Evolutionary conservation across 2,888 invertebrate species (phyloP).

Genomic region (Philopedon plagiatum): DNA sequence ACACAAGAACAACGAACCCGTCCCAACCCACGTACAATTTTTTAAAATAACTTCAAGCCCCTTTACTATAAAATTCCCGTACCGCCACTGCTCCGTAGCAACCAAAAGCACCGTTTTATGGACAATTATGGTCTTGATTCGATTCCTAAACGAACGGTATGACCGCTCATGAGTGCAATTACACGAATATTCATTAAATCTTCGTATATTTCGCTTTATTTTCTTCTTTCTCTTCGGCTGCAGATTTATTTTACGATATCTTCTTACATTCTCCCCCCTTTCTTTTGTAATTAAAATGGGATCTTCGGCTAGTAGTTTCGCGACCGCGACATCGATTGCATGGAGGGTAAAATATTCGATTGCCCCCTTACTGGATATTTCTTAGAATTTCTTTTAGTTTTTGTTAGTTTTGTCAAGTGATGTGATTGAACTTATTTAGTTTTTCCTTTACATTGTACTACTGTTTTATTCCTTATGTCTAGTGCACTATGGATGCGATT

Average conservation of each 20-base stretch:
- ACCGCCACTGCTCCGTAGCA: background rate
- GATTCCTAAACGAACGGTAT: constrained; percentile 33
- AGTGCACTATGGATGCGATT: constrained; percentile 30
- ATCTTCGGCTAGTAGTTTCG: constrained; percentile 32
- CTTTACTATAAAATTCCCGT: background rate
- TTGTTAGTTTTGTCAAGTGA: background rate
- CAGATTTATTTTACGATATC: constrained; percentile 4
- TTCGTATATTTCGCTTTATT: constrained; percentile 19
- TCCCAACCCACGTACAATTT: too few species aligned
- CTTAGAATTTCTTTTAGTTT: background rate
- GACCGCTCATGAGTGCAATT: constrained; percentile 45
- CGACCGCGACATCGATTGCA: constrained; percentile 24
- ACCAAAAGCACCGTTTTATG: constrained; percentile 26
- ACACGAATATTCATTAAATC: constrained; percentile 39
- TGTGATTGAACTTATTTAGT: background rate
- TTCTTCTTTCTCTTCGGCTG: constrained; percentile 35
- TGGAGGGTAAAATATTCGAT: background rate
- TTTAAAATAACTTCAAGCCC: too few species aligned
- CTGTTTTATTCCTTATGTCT: constrained; percentile 14
- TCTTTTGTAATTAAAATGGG: constrained; percentile 7
- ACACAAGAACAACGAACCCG: too few species aligned
- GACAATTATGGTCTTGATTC: constrained; percentile 36
- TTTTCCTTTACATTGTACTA: background rate
- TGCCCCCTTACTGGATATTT: background rate
- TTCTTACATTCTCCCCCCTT: constrained; percentile 35